Conservation (phyloP, 2,113 vertebrate genomes). For the Paraplagusia blochii region DNA sequence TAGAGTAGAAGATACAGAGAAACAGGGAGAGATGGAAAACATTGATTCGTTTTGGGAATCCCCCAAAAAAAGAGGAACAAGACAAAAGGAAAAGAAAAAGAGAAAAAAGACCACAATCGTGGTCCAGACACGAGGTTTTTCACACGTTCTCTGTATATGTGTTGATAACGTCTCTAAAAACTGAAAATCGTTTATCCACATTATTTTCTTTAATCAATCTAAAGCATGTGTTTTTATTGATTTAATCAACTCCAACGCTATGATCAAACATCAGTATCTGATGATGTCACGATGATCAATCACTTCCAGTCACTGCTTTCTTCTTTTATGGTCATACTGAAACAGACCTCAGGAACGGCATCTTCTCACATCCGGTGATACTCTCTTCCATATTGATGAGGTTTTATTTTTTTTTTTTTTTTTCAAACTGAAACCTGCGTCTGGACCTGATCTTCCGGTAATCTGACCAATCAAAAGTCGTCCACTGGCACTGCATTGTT, state of each 20-base stretch:
- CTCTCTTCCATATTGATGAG: neutral
- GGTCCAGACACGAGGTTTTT: no score
- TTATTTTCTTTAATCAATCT: no score
- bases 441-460: slow-evolving; percentile 19
- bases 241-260: neutral
- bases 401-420: no score
- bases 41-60: no score
- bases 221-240: neutral
- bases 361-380: slow-evolving; percentile 33
- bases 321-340: neutral
- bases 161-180: no score
- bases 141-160: no score
- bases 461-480: neutral
- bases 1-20: no score
- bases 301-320: neutral
- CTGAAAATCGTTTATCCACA: no score
- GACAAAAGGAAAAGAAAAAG: no score
- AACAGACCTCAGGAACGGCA: neutral
- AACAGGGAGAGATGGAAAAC: no score
- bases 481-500: slow-evolving; percentile 2
- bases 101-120: no score
- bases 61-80: no score
- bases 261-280: neutral
- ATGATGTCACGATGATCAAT: neutral
- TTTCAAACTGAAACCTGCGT: slow-evolving; percentile 21